Percentiles rank a stretch among this genome's conserved stretches.
phyloP scores from a whole-genome alignment of 2,797 vertebrate species.

The Nannoperca australis region DNA sequence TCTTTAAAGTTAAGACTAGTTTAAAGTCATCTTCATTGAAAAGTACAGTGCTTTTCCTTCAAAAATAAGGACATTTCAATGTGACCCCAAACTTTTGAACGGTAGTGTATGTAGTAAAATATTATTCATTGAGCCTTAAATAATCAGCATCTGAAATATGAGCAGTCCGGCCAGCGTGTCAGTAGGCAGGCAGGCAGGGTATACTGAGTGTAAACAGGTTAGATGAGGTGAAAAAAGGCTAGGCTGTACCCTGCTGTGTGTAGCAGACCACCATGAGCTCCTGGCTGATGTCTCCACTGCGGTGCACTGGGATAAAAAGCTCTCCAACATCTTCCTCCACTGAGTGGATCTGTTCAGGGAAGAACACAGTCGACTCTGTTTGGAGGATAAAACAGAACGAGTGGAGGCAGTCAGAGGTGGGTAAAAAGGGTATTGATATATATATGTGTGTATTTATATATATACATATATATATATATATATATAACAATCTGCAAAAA shows the following conservation, averaged over 20 bases:
- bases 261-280: slow-evolving; percentile 96
- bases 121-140: background rate
- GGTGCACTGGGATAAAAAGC: slow-evolving; percentile 91
- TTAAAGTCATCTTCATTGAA: too few species aligned
- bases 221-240: slow-evolving; percentile 45
- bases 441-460: slow-evolving; percentile 6
- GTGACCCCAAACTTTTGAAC: too few species aligned
- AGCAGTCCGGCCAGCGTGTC: background rate
- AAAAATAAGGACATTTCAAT: too few species aligned
- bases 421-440: slow-evolving; percentile 53
- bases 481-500: slow-evolving; percentile 62
- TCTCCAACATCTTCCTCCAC: slow-evolving; percentile 93
- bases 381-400: slow-evolving; percentile 25
- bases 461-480: too few species aligned
- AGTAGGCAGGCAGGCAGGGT: background rate
- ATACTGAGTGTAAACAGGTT: slow-evolving; percentile 31
- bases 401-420: slow-evolving; percentile 16
- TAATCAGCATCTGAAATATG: background rate
- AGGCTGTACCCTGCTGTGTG: slow-evolving; percentile 91
- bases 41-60: too few species aligned
- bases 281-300: slow-evolving; percentile 92
- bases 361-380: slow-evolving; percentile 88
- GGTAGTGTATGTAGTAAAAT: background rate
- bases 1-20: too few species aligned
- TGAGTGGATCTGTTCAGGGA: slow-evolving; percentile 87